Base-by-base conservation (phyloP, 2,113 vertebrate genomes). In the Camarhynchus parvulus region DNA sequence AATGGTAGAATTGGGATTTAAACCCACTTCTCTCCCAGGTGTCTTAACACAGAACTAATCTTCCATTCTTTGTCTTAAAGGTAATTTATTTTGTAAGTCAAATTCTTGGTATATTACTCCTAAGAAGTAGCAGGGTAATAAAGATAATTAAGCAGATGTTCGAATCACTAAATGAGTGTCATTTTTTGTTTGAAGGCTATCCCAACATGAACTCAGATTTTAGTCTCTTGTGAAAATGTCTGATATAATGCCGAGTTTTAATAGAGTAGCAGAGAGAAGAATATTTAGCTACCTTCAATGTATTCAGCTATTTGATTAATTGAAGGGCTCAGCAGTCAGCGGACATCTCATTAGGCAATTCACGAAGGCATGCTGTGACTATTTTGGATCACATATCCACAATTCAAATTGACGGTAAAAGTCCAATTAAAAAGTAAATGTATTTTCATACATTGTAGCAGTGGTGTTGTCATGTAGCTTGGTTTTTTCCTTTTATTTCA, bases 261-360 rank as follows among this genome's bases (percentile, higher is more conserved):
- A 70, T 75, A 72, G 93, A 87, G 87, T 97, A 96, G 42, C 58
- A 92, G 72, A 78, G 80, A 80, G 74, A 95, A 86, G 95, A 92
- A 87, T 95, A 85, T 76, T 92, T 81, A 94, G 80, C 61, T 93
- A 72, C 83, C 68, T 96, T 96, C 77, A 82, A 49, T 84, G 77
- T 96, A 93, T 84, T 89, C 89, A 96, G 94, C 74, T 85, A 69
- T 92, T 93, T 97, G 97, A 97, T 97, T 96, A 98, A 96, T 88
- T 96, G 94, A 95, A 92, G 72, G 79, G 67, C 87, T 96, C 46
- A 76, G 94, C 95, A 95, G 92, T 97, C 93, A 98, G 92, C 9
- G 94, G 97, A 97, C 94, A 97, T 97, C 97, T 98, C 97, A 97
- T 98, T 98, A 98, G 94, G 96, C 95, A 95, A 87, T 96, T 96